Conservation (phyloP, 2,113 vertebrate genomes). For the Mugil cephalus region DNA sequence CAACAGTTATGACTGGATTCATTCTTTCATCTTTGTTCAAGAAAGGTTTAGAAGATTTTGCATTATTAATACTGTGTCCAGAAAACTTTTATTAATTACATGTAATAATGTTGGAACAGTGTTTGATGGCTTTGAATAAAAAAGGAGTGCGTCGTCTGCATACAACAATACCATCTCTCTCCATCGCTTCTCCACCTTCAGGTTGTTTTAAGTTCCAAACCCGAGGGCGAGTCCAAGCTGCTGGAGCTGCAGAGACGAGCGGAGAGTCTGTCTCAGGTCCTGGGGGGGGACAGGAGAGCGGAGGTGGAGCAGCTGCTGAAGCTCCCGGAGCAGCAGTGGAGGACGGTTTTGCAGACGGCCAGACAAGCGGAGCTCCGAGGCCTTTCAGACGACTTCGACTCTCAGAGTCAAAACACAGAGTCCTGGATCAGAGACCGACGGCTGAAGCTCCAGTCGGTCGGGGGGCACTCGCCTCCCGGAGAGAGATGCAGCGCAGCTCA, state of each 20-base stretch:
- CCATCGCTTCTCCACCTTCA: slow-evolving; percentile 16
- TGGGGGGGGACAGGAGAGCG: slow-evolving; percentile 59
- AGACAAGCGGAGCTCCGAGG: slow-evolving; percentile 49
- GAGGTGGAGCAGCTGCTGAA: slow-evolving; percentile 49
- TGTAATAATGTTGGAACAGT: too few species aligned
- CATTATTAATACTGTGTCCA: too few species aligned
- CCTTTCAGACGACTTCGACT: slow-evolving; percentile 65
- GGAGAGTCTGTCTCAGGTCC: slow-evolving; percentile 45
- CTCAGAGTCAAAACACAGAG: slow-evolving; percentile 57
- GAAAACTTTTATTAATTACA: too few species aligned
- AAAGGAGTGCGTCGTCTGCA: too few species aligned
- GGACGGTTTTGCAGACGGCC: slow-evolving; percentile 46
- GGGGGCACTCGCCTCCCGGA: slow-evolving; percentile 28
- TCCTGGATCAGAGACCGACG: slow-evolving; percentile 74
- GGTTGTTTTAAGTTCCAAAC: slow-evolving; percentile 47
- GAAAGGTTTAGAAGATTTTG: background rate
- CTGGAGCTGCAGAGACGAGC: slow-evolving; percentile 49
- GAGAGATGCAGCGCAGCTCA: slow-evolving; percentile 56
- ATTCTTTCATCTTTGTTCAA: background rate
- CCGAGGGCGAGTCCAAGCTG: slow-evolving; percentile 72
- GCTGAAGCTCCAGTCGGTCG: slow-evolving; percentile 58
- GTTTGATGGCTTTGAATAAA: too few species aligned
- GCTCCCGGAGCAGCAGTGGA: slow-evolving; percentile 75
- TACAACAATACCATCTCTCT: too few species aligned
- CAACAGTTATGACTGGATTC: background rate